phyloP scores from a whole-genome alignment of 2,888 invertebrate species.

The Cenopis cana region DNA sequence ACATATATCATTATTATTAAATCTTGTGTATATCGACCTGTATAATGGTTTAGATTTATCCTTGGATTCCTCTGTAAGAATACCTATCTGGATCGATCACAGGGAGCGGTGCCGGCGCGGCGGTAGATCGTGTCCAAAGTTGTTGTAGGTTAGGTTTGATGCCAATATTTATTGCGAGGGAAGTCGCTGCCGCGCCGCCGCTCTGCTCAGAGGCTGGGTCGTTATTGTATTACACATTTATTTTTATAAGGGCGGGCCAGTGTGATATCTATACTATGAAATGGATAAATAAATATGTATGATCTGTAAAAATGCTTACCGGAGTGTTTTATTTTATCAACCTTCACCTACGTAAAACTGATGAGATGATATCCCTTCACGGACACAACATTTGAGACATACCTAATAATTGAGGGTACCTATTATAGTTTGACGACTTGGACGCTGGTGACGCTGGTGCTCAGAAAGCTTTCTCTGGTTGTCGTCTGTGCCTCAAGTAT shows the following conservation, averaged over 20 bases:
- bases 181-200: conserved; percentile 64
- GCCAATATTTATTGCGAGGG: conserved; percentile 71
- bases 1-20: conserved; percentile 72
- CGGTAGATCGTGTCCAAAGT: conserved; percentile 75
- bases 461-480: too few relatives aligned
- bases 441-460: not conserved
- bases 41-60: conserved; percentile 83
- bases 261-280: conserved; percentile 85
- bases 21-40: conserved; percentile 82
- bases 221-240: conserved; percentile 83
- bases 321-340: conserved; percentile 61
- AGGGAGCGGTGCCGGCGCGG: conserved; percentile 68
- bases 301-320: conserved; percentile 83
- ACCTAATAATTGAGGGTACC: too few relatives aligned
- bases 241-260: conserved; percentile 86
- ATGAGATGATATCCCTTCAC: not conserved
- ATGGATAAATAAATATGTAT: conserved; percentile 85
- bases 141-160: conserved; percentile 78
- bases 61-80: conserved; percentile 76
- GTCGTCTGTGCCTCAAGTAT: too few relatives aligned
- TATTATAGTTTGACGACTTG: not conserved
- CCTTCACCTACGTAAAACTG: not conserved
- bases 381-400: not conserved
- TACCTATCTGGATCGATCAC: conserved; percentile 69
- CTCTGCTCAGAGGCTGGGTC: conserved; percentile 69